Evolutionary conservation across 2,113 vertebrate genomes (phyloP).

Genomic region (Amphiprion ocellaris): DNA sequence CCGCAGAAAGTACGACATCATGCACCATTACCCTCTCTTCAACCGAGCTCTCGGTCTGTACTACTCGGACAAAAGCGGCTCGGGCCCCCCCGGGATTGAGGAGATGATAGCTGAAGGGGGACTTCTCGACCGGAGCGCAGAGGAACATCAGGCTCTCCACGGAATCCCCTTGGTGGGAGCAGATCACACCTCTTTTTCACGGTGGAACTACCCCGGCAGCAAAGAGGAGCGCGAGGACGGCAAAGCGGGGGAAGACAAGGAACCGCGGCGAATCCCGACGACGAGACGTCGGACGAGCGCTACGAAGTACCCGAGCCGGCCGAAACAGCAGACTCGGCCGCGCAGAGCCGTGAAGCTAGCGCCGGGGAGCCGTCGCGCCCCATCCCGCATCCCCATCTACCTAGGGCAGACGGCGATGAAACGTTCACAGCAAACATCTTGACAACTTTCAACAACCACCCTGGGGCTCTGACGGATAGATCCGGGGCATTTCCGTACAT

Average conservation of each 20-base stretch:
- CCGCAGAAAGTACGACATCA: constrained; percentile 1
- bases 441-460: not conserved
- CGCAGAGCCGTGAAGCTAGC: too few relatives aligned
- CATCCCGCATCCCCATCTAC: too few relatives aligned
- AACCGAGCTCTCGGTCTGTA: not conserved
- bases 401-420: too few relatives aligned
- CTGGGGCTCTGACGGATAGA: not conserved
- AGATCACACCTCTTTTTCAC: not conserved
- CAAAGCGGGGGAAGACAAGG: too few relatives aligned
- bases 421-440: too few relatives aligned
- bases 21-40: constrained; percentile 26
- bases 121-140: not conserved
- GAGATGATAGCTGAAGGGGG: not conserved
- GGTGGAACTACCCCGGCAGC: not conserved
- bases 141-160: not conserved
- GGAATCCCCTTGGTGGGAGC: not conserved
- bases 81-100: not conserved
- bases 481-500: not conserved
- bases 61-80: not conserved
- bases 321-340: too few relatives aligned
- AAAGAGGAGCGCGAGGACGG: too few relatives aligned
- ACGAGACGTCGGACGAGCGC: too few relatives aligned
- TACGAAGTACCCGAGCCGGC: too few relatives aligned
- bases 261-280: too few relatives aligned
- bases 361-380: too few relatives aligned